phyloP scores from a whole-genome alignment of 2,113 vertebrate genomes.

The Corythornis vintsioides region DNA sequence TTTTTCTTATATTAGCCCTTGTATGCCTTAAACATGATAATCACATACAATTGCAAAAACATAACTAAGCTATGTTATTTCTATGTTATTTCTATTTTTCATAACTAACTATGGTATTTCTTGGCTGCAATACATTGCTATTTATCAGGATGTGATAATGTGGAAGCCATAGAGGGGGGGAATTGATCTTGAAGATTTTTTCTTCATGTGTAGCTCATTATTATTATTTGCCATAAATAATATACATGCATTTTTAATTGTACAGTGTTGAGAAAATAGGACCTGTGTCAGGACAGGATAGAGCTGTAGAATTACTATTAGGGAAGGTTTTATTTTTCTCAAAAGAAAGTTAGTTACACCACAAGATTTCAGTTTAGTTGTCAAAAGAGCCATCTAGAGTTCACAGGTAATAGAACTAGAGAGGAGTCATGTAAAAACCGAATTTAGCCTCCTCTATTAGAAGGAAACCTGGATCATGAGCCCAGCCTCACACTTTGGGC shows the following conservation, averaged over 20 bases:
- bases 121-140: not conserved
- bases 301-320: not conserved
- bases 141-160: conserved; percentile 13
- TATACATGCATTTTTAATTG: conserved; percentile 60
- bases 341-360: conserved; percentile 12
- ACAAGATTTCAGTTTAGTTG: conserved; percentile 59
- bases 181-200: conserved; percentile 46
- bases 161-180: not conserved
- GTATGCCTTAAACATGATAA: not conserved
- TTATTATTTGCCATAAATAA: conserved; percentile 62
- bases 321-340: conserved; percentile 44
- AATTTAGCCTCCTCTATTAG: not conserved
- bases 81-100: too few relatives aligned
- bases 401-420: conserved; percentile 48
- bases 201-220: conserved; percentile 54
- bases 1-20: not conserved
- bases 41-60: not conserved
- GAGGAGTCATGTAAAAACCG: not conserved
- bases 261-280: conserved; percentile 36
- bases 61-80: not conserved
- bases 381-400: conserved; percentile 62
- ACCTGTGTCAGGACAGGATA: conserved; percentile 19
- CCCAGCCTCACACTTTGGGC: not conserved
- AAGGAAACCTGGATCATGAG: not conserved
- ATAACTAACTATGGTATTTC: not conserved